These are phyloP conservation scores for Anseranas semipalmata DNA, from an alignment of 2,113 vertebrate species.

Conservation along the genomic window DNA sequence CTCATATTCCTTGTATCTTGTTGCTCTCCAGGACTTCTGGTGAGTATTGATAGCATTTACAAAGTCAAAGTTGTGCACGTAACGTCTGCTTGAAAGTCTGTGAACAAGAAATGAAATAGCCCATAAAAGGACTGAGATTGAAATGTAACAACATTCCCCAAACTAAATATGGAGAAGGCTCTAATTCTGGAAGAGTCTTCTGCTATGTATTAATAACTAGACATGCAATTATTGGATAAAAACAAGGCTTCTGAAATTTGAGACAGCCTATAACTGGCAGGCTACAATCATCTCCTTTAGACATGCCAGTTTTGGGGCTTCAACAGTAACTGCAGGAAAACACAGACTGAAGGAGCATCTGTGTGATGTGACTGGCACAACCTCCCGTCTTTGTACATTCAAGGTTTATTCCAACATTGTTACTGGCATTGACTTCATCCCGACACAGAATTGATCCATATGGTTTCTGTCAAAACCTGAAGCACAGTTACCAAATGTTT, in stretches of 20 bases:
- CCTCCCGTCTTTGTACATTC: neutral
- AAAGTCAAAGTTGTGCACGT: slow-evolving; percentile 80
- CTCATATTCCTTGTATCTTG: slow-evolving; percentile 82
- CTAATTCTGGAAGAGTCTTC: neutral
- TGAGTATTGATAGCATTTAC: slow-evolving; percentile 84
- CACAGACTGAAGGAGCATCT: neutral
- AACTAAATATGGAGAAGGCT: neutral
- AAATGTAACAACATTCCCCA: neutral
- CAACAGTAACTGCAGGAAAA: neutral
- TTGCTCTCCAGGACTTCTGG: slow-evolving; percentile 91
- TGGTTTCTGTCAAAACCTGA: neutral
- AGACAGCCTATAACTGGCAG: neutral
- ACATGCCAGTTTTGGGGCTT: neutral
- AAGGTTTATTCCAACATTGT: neutral
- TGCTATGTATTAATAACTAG: neutral
- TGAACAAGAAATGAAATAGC: neutral
- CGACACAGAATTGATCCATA: neutral
- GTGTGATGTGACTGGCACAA: neutral
- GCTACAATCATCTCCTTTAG: neutral
- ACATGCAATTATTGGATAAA: neutral
- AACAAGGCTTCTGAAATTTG: neutral
- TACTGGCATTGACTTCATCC: neutral
- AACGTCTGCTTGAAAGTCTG: slow-evolving; percentile 80
- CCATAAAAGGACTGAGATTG: neutral
- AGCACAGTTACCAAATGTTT: neutral